These are phyloP conservation scores for Crotalus tigris DNA, from an alignment of 2,113 vertebrate genomes.

Conservation along the genomic window DNA sequence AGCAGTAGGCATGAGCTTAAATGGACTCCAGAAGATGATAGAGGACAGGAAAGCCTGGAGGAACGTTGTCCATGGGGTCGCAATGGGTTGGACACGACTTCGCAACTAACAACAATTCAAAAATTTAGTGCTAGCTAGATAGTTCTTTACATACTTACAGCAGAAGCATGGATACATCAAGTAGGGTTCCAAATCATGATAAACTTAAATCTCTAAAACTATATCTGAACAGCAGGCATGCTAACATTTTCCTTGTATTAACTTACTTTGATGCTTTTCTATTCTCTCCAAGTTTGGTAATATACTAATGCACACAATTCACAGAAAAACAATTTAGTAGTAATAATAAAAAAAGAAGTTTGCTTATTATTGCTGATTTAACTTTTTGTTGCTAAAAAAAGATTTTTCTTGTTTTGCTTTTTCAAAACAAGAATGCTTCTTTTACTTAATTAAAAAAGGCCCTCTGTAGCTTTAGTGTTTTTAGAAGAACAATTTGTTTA, in stretches of 20 bases:
- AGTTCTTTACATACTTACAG: slow-evolving; percentile 47
- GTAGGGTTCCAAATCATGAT: slow-evolving; percentile 32
- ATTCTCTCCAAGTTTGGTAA: background rate
- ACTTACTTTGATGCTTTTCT: background rate
- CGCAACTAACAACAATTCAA: background rate
- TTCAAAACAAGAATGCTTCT: background rate
- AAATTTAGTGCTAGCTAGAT: slow-evolving; percentile 38
- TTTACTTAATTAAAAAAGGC: background rate
- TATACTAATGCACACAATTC: background rate
- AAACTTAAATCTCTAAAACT: background rate
- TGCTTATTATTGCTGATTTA: background rate
- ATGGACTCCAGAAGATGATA: too few species aligned
- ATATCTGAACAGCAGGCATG: background rate
- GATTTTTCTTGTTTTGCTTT: background rate
- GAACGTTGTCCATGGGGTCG: too few species aligned
- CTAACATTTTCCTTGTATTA: background rate
- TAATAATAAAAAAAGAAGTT: background rate
- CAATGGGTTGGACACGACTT: too few species aligned
- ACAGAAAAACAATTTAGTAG: background rate
- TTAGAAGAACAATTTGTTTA: slow-evolving; percentile 9
- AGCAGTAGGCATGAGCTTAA: too few species aligned
- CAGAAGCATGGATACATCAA: slow-evolving; percentile 43
- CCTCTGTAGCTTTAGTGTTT: background rate
- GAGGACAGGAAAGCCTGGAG: too few species aligned
- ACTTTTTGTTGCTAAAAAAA: background rate